phyloP scores from a whole-genome alignment of 2,113 vertebrate genomes.

The Heliornis fulica region DNA sequence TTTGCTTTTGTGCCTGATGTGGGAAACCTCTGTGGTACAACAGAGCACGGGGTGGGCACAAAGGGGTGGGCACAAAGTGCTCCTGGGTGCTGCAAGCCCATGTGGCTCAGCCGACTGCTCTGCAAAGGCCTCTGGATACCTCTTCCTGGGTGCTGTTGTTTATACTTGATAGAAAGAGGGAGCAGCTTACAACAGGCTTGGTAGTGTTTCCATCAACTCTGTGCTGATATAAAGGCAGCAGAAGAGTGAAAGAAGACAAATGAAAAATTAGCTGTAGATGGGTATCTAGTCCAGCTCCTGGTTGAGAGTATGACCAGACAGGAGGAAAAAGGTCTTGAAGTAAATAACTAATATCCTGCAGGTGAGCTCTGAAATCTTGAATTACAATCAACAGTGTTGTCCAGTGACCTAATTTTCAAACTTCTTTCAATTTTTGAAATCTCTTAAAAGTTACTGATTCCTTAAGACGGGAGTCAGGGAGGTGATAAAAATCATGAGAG shows the following conservation, averaged over 20 bases:
- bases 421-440: not conserved
- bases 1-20: not conserved
- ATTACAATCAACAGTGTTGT: not conserved
- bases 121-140: not conserved
- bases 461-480: not conserved
- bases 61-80: not conserved
- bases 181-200: rapidly evolving
- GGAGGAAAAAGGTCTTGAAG: not conserved
- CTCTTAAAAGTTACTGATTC: not conserved
- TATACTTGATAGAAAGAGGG: not conserved
- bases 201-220: not conserved
- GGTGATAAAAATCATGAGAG: rapidly evolving
- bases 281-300: not conserved
- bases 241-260: not conserved
- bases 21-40: not conserved
- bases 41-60: not conserved
- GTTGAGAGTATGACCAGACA: not conserved
- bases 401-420: not conserved
- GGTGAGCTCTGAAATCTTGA: not conserved
- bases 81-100: not conserved
- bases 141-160: not conserved
- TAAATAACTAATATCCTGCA: not conserved
- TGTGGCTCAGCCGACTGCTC: rapidly evolving
- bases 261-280: not conserved
- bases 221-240: not conserved